Conservation (phyloP, 2,797 vertebrate genomes). For the Leptodactylus fallax region DNA sequence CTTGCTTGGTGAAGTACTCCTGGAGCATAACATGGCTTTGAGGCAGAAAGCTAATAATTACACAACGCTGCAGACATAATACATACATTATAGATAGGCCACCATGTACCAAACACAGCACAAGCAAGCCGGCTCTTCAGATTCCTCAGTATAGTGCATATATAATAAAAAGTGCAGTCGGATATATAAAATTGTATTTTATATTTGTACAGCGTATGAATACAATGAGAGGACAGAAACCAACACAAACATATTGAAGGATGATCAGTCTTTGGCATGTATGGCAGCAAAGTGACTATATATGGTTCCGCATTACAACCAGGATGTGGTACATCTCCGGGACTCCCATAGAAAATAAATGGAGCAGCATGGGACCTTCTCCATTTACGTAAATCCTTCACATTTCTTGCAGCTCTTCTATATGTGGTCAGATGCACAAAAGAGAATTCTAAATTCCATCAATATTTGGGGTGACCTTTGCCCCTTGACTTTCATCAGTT, state of each 20-base stretch:
- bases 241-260: too few relatives aligned
- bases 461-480: too few relatives aligned
- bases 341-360: too few relatives aligned
- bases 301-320: neutral
- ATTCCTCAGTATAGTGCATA: neutral
- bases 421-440: too few relatives aligned
- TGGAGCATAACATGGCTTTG: constrained; percentile 34
- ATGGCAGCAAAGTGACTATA: neutral
- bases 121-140: neutral
- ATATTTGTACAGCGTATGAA: neutral
- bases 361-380: too few relatives aligned
- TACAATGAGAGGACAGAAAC: too few relatives aligned
- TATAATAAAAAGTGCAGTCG: neutral
- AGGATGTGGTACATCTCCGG: too few relatives aligned
- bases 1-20: constrained; percentile 29
- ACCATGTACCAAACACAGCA: neutral
- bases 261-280: neutral
- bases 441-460: too few relatives aligned
- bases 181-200: neutral
- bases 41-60: constrained; percentile 39
- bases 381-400: too few relatives aligned
- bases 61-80: neutral
- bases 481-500: too few relatives aligned
- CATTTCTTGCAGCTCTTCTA: too few relatives aligned
- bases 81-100: constrained; percentile 2